phyloP scores from a whole-genome alignment of 2,888 invertebrate genomes.

The Sesia bembeciformis region DNA sequence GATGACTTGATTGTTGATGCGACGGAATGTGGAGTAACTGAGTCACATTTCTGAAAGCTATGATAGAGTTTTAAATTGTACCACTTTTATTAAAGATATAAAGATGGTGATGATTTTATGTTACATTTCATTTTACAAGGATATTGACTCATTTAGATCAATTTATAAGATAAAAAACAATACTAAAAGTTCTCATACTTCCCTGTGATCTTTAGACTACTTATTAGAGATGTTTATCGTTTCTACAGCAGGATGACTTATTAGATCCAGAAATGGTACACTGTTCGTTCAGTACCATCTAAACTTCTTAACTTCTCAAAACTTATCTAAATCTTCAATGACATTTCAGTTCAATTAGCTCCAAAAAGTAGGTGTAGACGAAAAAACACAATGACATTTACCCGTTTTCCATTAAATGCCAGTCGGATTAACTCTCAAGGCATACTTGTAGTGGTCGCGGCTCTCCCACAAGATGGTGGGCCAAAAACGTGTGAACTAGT shows the following conservation, averaged over 20 bases:
- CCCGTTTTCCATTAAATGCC: constrained; percentile 51
- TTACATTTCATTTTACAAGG: no score
- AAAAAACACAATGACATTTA: constrained; percentile 22
- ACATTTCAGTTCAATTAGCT: constrained; percentile 51
- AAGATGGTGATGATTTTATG: no score
- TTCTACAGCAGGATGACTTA: no score
- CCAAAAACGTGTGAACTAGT: constrained; percentile 8
- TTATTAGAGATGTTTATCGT: no score
- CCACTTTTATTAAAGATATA: no score
- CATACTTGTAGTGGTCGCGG: constrained; percentile 2
- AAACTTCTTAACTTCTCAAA: neutral
- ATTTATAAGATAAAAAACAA: no score
- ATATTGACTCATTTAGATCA: no score
- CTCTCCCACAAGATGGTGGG: constrained; percentile 2
- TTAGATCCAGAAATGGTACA: no score
- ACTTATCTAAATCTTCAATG: constrained; percentile 49
- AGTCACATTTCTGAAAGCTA: constrained; percentile 12
- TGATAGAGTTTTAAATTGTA: no score
- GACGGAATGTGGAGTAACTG: constrained; percentile 35
- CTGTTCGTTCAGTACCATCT: no score
- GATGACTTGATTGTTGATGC: constrained; percentile 50
- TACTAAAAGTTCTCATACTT: no score
- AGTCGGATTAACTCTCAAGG: constrained; percentile 33
- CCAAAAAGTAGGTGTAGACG: constrained; percentile 26
- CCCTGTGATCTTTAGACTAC: no score